Evolutionary conservation across 1,140 invertebrate genomes (phyloP), one percentile per base, ranked within the genome.

Genomic region (Eupeodes corollae): DNA sequence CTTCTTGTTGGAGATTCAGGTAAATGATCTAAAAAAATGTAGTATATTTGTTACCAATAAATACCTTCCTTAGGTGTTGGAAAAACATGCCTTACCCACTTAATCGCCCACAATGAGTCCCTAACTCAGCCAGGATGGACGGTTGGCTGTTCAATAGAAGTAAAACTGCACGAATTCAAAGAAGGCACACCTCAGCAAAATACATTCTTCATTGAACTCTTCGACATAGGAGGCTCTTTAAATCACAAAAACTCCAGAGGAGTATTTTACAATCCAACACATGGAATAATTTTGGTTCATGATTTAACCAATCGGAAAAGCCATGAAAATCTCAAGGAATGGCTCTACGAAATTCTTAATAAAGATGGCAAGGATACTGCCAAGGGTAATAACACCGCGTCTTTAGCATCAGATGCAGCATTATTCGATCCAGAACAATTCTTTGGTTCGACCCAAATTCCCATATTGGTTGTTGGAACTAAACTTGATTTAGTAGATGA

Each of bases 231-330:
- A 14, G 94, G 94, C 13, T 94, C 90, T 52, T 82, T 86, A 55
- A 88, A 79, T 59, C 94, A 98, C 68, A 79, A 84, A 63, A 94
- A 94, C 69, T 86, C 90, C 13, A 75, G 94, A 63, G 78, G 82
- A 52, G 88, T 97, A 13, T 98, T 98, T 71, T 97, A 97, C 66
- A 83, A 86, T 62, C 82, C 86, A 32, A 86, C 88, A 50, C 87
- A 98, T 76, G 95, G 94, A 51, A 88, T 95, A 42, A 90, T 96
- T 57, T 73, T 98, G 40, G 91, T 97, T 11, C 92, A 98, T 73
- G 95, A 98, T 73, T 75, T 97, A 54, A 93, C 89, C 18, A 98
- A 98, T 68, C 78, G 88, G 56, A 98, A 98, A 70, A 95, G 91
- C 43, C 88, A 97, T 68, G 79, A 89, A 50, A 95, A 97, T 74